Percentiles rank a stretch among this genome's conserved stretches.
phyloP scores from a whole-genome alignment of 2,113 vertebrate genomes.

The Anas platyrhynchos region DNA sequence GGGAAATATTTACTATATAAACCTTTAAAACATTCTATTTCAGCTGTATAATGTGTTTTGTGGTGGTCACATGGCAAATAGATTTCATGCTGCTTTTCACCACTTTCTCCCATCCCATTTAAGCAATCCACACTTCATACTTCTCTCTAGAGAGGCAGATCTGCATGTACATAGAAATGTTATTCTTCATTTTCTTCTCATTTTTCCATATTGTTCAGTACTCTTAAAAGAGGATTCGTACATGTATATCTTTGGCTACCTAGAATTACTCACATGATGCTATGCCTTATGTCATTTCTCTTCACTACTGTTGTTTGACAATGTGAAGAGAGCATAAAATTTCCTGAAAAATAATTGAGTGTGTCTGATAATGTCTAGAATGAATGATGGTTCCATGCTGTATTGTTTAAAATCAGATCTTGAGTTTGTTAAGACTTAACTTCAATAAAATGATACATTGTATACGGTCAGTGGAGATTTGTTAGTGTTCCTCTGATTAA shows the following conservation, averaged over 20 bases:
- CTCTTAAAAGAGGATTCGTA: conserved; percentile 24
- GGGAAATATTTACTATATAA: not conserved
- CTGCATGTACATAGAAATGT: not conserved
- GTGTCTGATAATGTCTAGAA: not conserved
- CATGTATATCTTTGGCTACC: conserved; percentile 26
- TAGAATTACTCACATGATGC: conserved; percentile 26
- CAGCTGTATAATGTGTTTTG: not conserved
- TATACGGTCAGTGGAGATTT: not conserved
- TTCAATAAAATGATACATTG: not conserved
- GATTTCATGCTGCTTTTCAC: conserved; percentile 19
- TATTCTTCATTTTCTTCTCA: conserved; percentile 13
- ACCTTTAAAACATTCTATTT: not conserved
- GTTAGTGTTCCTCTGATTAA: not conserved
- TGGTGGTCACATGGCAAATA: not conserved
- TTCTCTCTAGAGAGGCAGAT: conserved; percentile 8
- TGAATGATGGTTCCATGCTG: not conserved
- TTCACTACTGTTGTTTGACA: not conserved
- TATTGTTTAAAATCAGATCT: not conserved
- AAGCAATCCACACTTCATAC: conserved; percentile 1
- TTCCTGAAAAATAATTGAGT: not conserved
- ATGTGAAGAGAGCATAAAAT: not conserved
- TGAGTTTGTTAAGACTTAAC: not conserved
- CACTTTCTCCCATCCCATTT: not conserved
- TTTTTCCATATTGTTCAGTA: not conserved
- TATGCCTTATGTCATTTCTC: not conserved